Evolutionary conservation across 2,113 vertebrate genomes (phyloP).

Genomic region (Phoenicopterus ruber): DNA sequence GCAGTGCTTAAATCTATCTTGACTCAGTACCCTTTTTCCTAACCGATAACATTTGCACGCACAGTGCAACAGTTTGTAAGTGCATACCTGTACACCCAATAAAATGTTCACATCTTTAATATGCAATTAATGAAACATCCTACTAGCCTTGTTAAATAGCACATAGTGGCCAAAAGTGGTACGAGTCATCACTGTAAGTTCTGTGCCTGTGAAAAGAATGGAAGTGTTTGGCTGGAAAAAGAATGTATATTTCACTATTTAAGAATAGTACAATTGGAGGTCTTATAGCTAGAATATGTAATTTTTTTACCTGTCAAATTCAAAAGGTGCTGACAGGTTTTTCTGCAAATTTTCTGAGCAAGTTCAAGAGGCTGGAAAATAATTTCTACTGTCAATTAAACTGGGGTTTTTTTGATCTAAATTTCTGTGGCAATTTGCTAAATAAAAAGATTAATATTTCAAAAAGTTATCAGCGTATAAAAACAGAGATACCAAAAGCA

Average conservation of each 20-base stretch:
- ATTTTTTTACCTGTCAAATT: not conserved
- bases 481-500: not conserved
- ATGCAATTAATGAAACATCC: not conserved
- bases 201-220: not conserved
- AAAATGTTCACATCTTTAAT: not conserved
- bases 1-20: not conserved
- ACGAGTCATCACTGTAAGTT: not conserved
- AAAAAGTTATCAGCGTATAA: not conserved
- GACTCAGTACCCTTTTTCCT: not conserved
- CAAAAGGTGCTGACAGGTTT: not conserved
- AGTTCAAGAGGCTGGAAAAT: not conserved
- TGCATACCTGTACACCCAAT: not conserved
- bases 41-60: not conserved
- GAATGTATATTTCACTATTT: not conserved
- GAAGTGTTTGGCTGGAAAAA: not conserved
- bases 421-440: not conserved
- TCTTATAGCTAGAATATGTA: not conserved
- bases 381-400: not conserved
- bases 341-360: not conserved
- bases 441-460: not conserved
- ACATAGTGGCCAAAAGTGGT: not conserved
- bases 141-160: not conserved
- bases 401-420: not conserved
- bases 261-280: not conserved
- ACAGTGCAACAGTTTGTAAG: not conserved